phyloP scores from a whole-genome alignment of 2,113 vertebrate species.

The Speoplatyrhinus poulsoni region DNA sequence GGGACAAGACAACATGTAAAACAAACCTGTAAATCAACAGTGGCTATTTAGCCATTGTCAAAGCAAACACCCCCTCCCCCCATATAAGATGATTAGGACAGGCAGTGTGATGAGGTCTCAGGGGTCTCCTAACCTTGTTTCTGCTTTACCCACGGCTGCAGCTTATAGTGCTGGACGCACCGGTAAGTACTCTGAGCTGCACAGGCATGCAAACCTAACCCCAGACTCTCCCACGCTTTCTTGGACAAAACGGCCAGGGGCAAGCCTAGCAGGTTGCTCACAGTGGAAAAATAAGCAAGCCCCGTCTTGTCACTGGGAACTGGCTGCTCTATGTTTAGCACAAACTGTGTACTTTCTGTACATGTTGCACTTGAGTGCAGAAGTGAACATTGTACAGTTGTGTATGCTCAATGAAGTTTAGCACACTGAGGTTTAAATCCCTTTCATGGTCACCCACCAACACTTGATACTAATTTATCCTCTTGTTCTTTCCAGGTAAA shows the following conservation, averaged over 20 bases:
- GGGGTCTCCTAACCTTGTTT: conserved; percentile 68
- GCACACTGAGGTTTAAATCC: too few relatives aligned
- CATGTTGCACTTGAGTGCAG: neutral
- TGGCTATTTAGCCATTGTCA: neutral
- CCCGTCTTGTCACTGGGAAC: neutral
- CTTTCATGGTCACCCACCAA: too few relatives aligned
- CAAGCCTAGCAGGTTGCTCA: conserved; percentile 3
- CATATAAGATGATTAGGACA: conserved; percentile 14
- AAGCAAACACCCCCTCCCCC: neutral
- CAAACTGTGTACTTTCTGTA: neutral
- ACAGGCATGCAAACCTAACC: conserved; percentile 35
- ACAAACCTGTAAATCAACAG: neutral
- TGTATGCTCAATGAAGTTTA: too few relatives aligned
- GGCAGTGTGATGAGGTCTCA: conserved; percentile 8
- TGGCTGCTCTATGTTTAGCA: neutral
- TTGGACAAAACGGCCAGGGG: neutral
- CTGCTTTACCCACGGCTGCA: conserved; percentile 78
- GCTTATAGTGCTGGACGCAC: conserved; percentile 92
- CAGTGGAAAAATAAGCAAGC: neutral
- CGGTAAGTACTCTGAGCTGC: conserved; percentile 82
- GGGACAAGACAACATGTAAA: neutral
- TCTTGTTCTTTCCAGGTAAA: too few relatives aligned
- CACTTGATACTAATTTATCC: too few relatives aligned
- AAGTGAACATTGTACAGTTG: too few relatives aligned
- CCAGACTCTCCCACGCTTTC: conserved; percentile 22